Evolutionary conservation across 1,140 invertebrate species (phyloP).

Genomic region (Heliconius hewitsoni): DNA sequence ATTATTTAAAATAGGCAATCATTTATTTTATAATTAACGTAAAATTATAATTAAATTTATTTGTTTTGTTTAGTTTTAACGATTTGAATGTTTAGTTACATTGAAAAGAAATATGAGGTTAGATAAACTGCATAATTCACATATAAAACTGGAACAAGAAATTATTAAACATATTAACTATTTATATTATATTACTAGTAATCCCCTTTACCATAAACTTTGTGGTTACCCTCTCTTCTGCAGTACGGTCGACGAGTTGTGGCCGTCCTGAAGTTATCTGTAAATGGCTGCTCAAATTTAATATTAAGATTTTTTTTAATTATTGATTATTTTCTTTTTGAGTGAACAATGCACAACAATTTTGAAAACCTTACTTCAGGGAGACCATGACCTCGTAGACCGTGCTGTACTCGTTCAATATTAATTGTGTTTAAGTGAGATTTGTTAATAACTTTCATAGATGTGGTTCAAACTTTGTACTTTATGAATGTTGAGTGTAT

Average conservation of each 20-base stretch:
- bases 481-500: background rate
- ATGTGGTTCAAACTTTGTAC: background rate
- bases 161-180: background rate
- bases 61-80: background rate
- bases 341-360: too few species aligned
- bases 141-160: background rate
- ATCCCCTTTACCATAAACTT: background rate
- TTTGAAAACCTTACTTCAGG: too few species aligned
- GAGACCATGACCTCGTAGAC: too few species aligned
- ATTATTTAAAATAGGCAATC: background rate
- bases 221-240: conserved; percentile 1
- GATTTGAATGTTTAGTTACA: background rate
- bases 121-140: background rate
- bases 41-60: background rate
- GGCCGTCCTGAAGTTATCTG: too few species aligned
- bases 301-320: too few species aligned
- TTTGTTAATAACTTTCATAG: conserved; percentile 14
- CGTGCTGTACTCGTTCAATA: background rate
- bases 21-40: background rate
- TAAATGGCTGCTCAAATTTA: too few species aligned
- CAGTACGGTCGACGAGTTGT: background rate
- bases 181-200: background rate
- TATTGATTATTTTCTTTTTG: too few species aligned
- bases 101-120: background rate
- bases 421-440: conserved; percentile 24